Evolutionary conservation across 2,113 vertebrate genomes (phyloP).

Genomic region (Limanda limanda): DNA sequence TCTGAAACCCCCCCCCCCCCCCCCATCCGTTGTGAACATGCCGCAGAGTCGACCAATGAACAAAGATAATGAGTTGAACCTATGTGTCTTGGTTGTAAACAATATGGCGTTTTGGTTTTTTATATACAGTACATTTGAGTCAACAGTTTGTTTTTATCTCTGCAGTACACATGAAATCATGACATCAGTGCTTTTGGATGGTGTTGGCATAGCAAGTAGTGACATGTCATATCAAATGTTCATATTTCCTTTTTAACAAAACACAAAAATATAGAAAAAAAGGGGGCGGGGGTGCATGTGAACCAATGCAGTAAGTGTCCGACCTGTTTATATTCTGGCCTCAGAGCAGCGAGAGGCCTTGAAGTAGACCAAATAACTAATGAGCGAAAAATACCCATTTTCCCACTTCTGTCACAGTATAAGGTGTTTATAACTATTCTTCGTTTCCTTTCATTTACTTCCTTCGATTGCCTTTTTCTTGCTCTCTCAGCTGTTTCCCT

Average conservation of each 20-base stretch:
- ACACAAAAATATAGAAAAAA: background rate
- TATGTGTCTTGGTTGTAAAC: slow-evolving; percentile 61
- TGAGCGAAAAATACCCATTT: slow-evolving; percentile 64
- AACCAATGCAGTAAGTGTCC: slow-evolving; percentile 83
- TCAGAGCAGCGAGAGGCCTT: slow-evolving; percentile 69
- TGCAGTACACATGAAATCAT: slow-evolving; percentile 75
- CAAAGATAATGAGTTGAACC: slow-evolving; percentile 58
- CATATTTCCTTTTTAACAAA: slow-evolving; percentile 65
- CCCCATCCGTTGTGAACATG: slow-evolving; percentile 58
- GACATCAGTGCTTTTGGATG: slow-evolving; percentile 77
- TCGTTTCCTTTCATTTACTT: slow-evolving; percentile 62
- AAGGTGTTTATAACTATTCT: slow-evolving; percentile 73
- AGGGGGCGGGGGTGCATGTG: slow-evolving; percentile 75
- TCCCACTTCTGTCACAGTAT: slow-evolving; percentile 71
- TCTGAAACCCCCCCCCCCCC: slow-evolving; percentile 45
- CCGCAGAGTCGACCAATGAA: slow-evolving; percentile 66
- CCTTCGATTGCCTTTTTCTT: slow-evolving; percentile 80
- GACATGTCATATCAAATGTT: slow-evolving; percentile 78
- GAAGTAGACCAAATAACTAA: slow-evolving; percentile 85
- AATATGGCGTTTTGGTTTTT: slow-evolving; percentile 60
- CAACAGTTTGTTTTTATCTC: slow-evolving; percentile 54
- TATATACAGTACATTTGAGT: slow-evolving; percentile 68
- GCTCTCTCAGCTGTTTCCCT: slow-evolving; percentile 72
- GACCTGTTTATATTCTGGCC: slow-evolving; percentile 74
- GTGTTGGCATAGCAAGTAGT: slow-evolving; percentile 80